Conservation (phyloP, 2,888 invertebrate genomes). For the Terebella lapidaria region DNA sequence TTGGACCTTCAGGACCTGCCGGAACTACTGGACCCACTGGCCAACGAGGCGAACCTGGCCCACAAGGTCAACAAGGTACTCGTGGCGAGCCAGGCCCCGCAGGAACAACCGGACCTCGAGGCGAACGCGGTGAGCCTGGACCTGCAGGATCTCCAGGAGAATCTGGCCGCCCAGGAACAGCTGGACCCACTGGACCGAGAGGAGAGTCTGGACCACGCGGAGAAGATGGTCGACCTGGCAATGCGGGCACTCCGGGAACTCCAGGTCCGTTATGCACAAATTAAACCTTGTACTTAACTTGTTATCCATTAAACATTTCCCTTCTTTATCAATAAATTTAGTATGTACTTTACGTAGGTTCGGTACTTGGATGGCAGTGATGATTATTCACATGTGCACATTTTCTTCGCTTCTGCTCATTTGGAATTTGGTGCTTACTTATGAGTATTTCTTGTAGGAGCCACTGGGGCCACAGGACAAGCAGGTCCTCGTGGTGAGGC, state of each 20-base stretch:
- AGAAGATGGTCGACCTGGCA: constrained; percentile 12
- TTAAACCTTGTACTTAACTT: too few relatives aligned
- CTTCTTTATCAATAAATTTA: background rate
- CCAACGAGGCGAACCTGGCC: constrained; percentile 3
- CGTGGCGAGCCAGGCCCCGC: constrained; percentile 17
- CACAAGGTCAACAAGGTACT: constrained; percentile 11
- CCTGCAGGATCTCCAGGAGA: background rate
- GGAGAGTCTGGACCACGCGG: constrained; percentile 5
- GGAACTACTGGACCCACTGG: constrained; percentile 14
- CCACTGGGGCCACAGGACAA: constrained; percentile 19
- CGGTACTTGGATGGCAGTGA: too few relatives aligned
- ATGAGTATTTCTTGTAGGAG: too few relatives aligned
- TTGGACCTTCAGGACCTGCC: constrained; percentile 12
- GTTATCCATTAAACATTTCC: background rate
- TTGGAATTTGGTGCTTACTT: too few relatives aligned
- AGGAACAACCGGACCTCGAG: constrained; percentile 5
- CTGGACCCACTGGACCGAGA: background rate
- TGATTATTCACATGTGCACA: too few relatives aligned
- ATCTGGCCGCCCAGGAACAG: background rate
- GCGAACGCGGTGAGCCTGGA: constrained; percentile 10
- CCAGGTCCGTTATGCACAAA: constrained; percentile 7
- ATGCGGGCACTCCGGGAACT: constrained; percentile 16
- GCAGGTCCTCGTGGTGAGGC: constrained; percentile 12
- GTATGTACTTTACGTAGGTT: too few relatives aligned
- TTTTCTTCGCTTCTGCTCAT: too few relatives aligned